Evolutionary conservation across 2,113 vertebrate genomes (phyloP), one percentile per base, ranked within the genome.

Genomic region (Pedetes capensis): DNA sequence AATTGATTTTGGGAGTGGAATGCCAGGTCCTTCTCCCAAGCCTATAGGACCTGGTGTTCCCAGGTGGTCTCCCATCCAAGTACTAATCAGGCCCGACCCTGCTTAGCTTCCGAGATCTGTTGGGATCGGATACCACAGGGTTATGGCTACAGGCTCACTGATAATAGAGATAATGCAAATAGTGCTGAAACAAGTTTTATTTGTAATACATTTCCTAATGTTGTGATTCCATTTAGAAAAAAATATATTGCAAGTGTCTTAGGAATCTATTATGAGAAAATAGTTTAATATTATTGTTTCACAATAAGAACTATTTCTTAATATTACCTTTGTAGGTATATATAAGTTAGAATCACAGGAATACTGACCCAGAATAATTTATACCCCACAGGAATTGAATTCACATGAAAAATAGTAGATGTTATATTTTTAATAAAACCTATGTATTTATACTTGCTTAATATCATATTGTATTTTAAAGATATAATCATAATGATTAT

Each of bases 341-440:
- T 96, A 0, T 92, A 95, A 97, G 51, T 53, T 95, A 94, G 20
- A 42, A 16, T 93, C 83, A 92, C 68, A 96, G 96, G 95, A 96
- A 71, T 90, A 44, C 44, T 96, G 93, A 95, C 76, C 51, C 49
- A 91, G 32, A 76, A 8, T 0, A n/a, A n/a, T 88, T 96, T 89
- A 92, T 95, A 86, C 17, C 74, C 44, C 3, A 51, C 53, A 82
- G 14, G 16, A 55, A 55, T 25, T 85, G 22, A 96, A 94, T 94
- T 69, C 5, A 69, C 4, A 71, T 95, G 2, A 32, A 42, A 89
- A 84, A 82, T 93, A 69, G 27, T 66, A 80, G 59, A 74, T 87
- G 68, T 72, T 71, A 49, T 42, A 87, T 95, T 93, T 1, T 22
- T 80, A 78, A 91, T 80, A 95, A 96, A 95, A 91, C 11, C 9